Percentiles rank a stretch among this genome's conserved stretches.
Evolutionary conservation across 2,113 vertebrate genomes (phyloP).

Genomic region (Anseranas semipalmata): DNA sequence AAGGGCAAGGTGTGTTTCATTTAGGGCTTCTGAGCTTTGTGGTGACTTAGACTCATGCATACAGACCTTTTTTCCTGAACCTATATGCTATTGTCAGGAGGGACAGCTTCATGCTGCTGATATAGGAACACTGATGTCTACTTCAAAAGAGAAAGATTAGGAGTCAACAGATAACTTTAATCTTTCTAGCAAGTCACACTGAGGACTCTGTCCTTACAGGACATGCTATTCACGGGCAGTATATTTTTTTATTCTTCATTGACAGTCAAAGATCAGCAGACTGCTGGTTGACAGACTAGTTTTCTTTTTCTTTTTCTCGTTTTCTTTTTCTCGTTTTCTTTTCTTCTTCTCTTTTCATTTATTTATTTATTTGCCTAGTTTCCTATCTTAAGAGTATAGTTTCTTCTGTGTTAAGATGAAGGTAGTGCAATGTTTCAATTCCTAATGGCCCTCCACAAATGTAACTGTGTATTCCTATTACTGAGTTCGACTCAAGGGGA

Average conservation of each 20-base stretch:
- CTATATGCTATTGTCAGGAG: background rate
- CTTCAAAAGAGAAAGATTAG: conserved; percentile 44
- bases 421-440: background rate
- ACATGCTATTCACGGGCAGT: background rate
- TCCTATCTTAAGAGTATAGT: background rate
- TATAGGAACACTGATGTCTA: background rate
- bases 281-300: background rate
- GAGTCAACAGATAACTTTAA: conserved; percentile 30
- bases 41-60: background rate
- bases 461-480: background rate
- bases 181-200: background rate
- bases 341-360: too few species aligned
- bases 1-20: background rate
- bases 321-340: background rate
- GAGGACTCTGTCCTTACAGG: conserved; percentile 32
- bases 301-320: background rate
- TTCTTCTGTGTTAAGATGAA: background rate
- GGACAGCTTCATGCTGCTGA: background rate
- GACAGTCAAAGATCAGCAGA: background rate
- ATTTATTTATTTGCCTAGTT: background rate
- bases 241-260: background rate
- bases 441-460: background rate
- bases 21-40: background rate
- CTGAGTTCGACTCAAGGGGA: background rate
- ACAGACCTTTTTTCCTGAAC: background rate